Evolutionary conservation across 2,113 vertebrate species (phyloP).

Genomic region (Callipepla californica): DNA sequence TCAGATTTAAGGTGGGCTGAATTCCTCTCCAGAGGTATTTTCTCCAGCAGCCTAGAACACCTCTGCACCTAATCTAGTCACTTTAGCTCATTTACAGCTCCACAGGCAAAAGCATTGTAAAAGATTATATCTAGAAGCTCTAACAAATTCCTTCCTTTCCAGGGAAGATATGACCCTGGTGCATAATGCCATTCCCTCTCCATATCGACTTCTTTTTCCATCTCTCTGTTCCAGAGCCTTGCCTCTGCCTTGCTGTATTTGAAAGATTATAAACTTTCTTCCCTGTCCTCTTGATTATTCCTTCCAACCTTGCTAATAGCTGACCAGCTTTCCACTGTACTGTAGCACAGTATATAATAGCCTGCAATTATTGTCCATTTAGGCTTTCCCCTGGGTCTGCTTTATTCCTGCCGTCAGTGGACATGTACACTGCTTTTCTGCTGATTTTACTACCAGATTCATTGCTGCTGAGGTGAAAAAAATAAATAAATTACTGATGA

Average conservation of each 20-base stretch:
- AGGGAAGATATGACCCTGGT: background rate
- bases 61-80: background rate
- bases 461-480: constrained; percentile 50
- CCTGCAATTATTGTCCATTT: constrained; percentile 85
- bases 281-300: constrained; percentile 74
- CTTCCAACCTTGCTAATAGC: constrained; percentile 78
- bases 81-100: background rate
- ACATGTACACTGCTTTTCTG: constrained; percentile 52
- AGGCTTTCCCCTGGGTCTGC: constrained; percentile 79
- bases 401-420: constrained; percentile 68
- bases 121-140: background rate
- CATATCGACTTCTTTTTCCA: background rate
- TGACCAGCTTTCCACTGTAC: constrained; percentile 75
- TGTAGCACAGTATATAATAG: constrained; percentile 80
- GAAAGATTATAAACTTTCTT: constrained; percentile 50
- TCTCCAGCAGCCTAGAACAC: background rate
- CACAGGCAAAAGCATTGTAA: background rate
- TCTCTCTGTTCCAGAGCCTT: background rate
- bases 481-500: background rate
- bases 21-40: background rate
- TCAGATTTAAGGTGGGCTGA: background rate
- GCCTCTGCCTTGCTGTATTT: background rate
- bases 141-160: background rate
- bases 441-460: constrained; percentile 80
- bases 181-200: background rate